Percentiles rank a stretch among this genome's conserved stretches.
Conservation (phyloP, 2,888 invertebrate species). For the Noctua comes region DNA sequence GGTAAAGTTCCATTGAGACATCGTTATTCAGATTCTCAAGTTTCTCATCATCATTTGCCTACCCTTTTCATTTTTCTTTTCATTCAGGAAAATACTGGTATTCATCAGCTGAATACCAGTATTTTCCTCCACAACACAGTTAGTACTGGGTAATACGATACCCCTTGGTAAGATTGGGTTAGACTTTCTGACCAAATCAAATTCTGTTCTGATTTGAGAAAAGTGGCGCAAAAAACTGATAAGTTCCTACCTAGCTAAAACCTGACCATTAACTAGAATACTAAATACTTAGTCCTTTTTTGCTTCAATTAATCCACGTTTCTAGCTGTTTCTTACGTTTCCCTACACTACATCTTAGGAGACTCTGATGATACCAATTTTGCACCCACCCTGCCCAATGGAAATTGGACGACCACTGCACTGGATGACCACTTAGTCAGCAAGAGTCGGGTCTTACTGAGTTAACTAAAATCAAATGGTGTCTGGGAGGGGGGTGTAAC, state of each 20-base stretch:
- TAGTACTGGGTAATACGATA: not conserved
- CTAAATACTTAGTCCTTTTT: not conserved
- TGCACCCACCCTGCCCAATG: no score
- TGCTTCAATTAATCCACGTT: not conserved
- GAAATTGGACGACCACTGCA: not conserved
- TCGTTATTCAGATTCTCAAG: not conserved
- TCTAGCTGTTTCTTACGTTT: not conserved
- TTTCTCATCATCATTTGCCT: not conserved
- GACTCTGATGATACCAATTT: not conserved
- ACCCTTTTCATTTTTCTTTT: not conserved
- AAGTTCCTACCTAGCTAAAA: no score
- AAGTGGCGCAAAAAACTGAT: not conserved
- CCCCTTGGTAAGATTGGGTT: not conserved
- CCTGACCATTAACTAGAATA: not conserved
- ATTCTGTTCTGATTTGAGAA: not conserved
- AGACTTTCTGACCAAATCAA: not conserved
- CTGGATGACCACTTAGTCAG: no score
- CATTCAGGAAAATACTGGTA: no score
- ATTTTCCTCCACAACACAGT: not conserved
- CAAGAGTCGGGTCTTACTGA: not conserved
- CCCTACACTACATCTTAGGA: not conserved
- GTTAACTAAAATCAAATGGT: no score
- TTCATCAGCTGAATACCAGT: not conserved
- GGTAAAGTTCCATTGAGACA: not conserved
- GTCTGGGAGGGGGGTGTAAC: not conserved